phyloP scores from a whole-genome alignment of 2,797 vertebrate species.

The Cephalopachus bancanus region DNA sequence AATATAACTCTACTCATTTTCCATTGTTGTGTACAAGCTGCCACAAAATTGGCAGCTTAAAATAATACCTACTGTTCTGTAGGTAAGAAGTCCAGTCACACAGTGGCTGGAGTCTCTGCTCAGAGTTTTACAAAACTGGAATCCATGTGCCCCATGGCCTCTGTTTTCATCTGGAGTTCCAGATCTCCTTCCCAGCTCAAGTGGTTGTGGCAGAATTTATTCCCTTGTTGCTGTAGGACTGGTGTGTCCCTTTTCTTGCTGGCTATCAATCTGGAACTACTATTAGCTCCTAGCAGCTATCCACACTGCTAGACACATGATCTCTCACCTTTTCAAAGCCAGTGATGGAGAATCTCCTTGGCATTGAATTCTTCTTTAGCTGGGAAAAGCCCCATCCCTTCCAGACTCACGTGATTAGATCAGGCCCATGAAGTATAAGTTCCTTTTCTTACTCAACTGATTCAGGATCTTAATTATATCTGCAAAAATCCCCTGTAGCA shows the following conservation, averaged over 20 bases:
- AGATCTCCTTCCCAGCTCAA: background rate
- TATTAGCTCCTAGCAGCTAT: background rate
- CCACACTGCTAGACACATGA: background rate
- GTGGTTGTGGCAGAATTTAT: background rate
- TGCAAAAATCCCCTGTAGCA: background rate
- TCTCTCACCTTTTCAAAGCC: background rate
- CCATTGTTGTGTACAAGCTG: background rate
- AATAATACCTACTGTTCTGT: background rate
- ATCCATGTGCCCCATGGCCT: background rate
- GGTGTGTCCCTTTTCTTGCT: background rate
- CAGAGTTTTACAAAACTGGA: background rate
- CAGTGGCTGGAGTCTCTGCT: background rate
- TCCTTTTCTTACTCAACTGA: background rate
- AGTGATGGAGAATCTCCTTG: background rate
- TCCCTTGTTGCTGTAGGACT: background rate
- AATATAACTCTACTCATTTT: background rate
- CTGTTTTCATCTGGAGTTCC: background rate
- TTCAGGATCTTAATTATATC: background rate
- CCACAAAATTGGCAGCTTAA: background rate
- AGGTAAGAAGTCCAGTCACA: background rate
- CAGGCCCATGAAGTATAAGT: background rate
- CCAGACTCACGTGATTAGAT: background rate
- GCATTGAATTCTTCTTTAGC: background rate
- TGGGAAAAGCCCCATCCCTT: background rate
- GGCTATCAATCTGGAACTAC: background rate